A percentile compares a stretch with the other conserved stretches of the same genome.
phyloP scores from a whole-genome alignment of 2,888 invertebrate species.

The Ennomos quercinarius region DNA sequence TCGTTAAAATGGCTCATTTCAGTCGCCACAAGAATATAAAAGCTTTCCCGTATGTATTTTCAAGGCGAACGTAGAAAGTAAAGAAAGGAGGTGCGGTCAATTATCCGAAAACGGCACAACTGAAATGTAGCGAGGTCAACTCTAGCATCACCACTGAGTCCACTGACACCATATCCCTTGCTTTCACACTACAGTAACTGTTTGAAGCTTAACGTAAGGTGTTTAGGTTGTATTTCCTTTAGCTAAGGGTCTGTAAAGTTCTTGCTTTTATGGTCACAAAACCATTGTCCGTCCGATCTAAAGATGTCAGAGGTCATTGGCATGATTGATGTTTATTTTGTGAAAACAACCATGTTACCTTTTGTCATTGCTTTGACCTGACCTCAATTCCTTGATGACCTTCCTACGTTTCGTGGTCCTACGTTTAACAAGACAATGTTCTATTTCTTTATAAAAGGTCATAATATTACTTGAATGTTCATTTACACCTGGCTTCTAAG shows the following conservation, averaged over 20 bases:
- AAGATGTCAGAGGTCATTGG: constrained; percentile 65
- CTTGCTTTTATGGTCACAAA: constrained; percentile 45
- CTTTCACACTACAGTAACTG: constrained; percentile 36
- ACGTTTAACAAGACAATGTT: constrained; percentile 15
- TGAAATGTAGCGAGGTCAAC: constrained; percentile 62
- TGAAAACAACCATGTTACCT: constrained; percentile 41
- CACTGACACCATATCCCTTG: constrained; percentile 40
- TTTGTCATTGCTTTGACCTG: constrained; percentile 50
- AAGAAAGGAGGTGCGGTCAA: constrained; percentile 58
- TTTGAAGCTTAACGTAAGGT: constrained; percentile 27
- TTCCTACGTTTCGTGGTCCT: constrained; percentile 18
- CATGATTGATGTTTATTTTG: constrained; percentile 63
- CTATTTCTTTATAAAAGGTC: constrained; percentile 8
- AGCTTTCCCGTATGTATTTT: constrained; percentile 11
- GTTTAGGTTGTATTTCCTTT: constrained; percentile 44
- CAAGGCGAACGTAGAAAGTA: constrained; percentile 54
- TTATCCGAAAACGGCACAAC: constrained; percentile 66
- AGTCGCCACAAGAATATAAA: constrained; percentile 5
- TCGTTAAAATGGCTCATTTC: constrained; percentile 1
- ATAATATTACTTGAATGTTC: background rate
- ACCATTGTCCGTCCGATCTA: constrained; percentile 58
- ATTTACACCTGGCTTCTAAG: no score
- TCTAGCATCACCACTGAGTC: constrained; percentile 44
- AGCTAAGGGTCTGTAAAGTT: constrained; percentile 36
- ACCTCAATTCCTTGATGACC: constrained; percentile 29